Percentiles rank a stretch among this genome's conserved stretches.
Evolutionary conservation across 1,140 invertebrate species (phyloP).

Genomic region (Nasonia longicornis): DNA sequence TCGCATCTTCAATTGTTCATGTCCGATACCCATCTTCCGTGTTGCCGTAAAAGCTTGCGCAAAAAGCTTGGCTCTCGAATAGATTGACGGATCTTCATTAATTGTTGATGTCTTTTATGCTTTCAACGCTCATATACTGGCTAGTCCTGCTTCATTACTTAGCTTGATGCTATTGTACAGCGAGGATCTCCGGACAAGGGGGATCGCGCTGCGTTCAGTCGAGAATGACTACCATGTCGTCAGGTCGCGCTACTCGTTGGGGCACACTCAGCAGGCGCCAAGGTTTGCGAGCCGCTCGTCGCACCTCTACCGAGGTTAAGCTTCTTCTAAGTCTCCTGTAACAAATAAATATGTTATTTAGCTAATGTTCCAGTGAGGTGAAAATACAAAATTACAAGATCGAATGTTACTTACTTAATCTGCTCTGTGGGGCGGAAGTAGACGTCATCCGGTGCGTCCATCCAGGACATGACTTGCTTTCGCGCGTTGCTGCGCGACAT

Average conservation of each 20-base stretch:
- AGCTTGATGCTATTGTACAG: slow-evolving; percentile 6
- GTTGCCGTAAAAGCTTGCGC: background rate
- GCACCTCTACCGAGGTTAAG: slow-evolving; percentile 83
- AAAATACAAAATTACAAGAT: too few relatives aligned
- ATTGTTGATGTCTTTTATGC: slow-evolving; percentile 4
- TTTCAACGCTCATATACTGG: slow-evolving; percentile 27
- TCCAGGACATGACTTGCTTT: slow-evolving; percentile 96
- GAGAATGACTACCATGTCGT: slow-evolving; percentile 77
- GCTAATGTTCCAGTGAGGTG: too few relatives aligned
- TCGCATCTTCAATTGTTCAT: background rate
- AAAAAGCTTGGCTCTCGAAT: background rate
- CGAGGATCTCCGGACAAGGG: slow-evolving; percentile 8
- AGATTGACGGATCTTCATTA: background rate
- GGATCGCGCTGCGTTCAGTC: slow-evolving; percentile 70
- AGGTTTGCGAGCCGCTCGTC: slow-evolving; percentile 90
- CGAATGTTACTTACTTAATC: slow-evolving; percentile 79
- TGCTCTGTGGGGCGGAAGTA: slow-evolving; percentile 92
- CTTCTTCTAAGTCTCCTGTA: slow-evolving; percentile 85
- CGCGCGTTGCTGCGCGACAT: slow-evolving; percentile 75
- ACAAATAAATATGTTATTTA: slow-evolving; percentile 1
- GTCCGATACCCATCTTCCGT: slow-evolving; percentile 9
- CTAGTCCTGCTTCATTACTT: slow-evolving; percentile 20
- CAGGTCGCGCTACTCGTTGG: slow-evolving; percentile 63
- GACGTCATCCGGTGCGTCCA: slow-evolving; percentile 97
- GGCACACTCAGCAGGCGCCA: slow-evolving; percentile 79